These are phyloP conservation scores for Meriones unguiculatus DNA, from an alignment of 2,113 vertebrate genomes.

Conservation along the genomic window DNA sequence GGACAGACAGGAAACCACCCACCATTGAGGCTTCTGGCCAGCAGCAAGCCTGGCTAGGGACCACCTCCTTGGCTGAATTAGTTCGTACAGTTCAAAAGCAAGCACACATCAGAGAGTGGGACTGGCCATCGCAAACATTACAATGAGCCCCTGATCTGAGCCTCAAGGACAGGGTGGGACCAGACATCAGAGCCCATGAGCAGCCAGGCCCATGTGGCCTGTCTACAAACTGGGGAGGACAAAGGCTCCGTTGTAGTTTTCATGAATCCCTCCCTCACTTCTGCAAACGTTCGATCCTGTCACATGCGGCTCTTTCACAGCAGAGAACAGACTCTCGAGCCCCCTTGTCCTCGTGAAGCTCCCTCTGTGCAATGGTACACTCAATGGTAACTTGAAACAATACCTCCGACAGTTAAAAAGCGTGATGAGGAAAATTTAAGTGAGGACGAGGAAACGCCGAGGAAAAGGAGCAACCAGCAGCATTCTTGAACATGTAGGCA, in stretches of 20 bases:
- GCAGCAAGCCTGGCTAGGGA: not conserved
- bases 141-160: not conserved
- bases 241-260: not conserved
- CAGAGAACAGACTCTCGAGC: not conserved
- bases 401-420: not conserved
- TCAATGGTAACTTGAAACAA: not conserved
- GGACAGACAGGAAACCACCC: not conserved
- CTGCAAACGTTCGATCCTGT: not conserved
- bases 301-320: not conserved
- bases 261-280: not conserved
- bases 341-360: not conserved
- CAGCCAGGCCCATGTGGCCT: not conserved
- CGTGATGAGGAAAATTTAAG: not conserved
- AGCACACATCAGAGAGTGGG: too few relatives aligned
- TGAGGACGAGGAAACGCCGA: not conserved
- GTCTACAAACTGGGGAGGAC: not conserved
- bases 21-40: not conserved
- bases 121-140: not conserved
- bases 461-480: not conserved
- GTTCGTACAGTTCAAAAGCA: not conserved
- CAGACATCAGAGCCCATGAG: rapidly evolving
- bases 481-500: rapidly evolving
- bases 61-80: not conserved
- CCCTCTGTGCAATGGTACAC: not conserved
- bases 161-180: not conserved